Conservation (phyloP, 2,888 invertebrate genomes). For the Perizoma affinitatum region DNA sequence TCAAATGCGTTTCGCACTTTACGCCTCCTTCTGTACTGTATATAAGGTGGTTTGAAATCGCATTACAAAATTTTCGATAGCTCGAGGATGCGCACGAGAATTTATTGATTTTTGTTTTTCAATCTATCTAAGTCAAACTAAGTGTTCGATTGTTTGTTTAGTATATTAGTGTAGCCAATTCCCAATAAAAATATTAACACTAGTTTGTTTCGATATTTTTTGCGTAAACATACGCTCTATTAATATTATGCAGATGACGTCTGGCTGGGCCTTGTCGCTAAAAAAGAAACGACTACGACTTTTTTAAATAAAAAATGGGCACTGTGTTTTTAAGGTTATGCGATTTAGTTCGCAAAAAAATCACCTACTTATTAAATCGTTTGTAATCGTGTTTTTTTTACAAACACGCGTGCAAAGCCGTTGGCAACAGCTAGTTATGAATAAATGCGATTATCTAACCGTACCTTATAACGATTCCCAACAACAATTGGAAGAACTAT, state of each 20-base stretch:
- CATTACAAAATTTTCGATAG: too few relatives aligned
- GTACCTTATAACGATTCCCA: neutral
- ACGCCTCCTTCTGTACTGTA: too few relatives aligned
- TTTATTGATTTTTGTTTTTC: too few relatives aligned
- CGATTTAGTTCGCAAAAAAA: neutral
- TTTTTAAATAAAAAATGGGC: neutral
- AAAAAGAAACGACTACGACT: neutral
- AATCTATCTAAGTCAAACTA: too few relatives aligned
- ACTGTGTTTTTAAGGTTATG: neutral
- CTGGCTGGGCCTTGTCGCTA: neutral
- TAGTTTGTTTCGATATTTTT: neutral
- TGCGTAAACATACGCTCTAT: neutral
- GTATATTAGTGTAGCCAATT: too few relatives aligned
- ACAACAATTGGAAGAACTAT: slow-evolving; percentile 17
- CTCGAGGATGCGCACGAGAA: too few relatives aligned
- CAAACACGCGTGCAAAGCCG: too few relatives aligned
- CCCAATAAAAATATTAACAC: neutral
- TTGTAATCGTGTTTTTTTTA: too few relatives aligned
- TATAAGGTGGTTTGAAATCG: too few relatives aligned
- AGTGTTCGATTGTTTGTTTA: too few relatives aligned
- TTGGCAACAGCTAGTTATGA: slow-evolving; percentile 1
- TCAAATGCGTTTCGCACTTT: too few relatives aligned
- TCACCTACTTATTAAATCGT: neutral
- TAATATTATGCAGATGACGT: too few relatives aligned
- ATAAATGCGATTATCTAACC: slow-evolving; percentile 18